These are phyloP conservation scores for Listronotus oregonensis DNA, from an alignment of 1,140 invertebrate species.

Conservation along the genomic window DNA sequence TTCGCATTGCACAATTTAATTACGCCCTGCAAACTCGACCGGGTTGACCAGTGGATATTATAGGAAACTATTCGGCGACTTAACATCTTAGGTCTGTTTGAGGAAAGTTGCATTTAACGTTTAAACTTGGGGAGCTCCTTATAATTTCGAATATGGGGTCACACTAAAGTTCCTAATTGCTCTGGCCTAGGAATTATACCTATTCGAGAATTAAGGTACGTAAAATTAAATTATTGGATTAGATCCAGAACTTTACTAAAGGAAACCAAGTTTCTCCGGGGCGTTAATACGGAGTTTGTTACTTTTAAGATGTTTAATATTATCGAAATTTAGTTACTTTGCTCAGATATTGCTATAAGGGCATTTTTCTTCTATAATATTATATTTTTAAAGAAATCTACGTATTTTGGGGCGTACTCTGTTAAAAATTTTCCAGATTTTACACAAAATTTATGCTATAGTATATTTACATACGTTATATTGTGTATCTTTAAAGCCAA, in stretches of 20 bases:
- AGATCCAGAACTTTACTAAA: not conserved
- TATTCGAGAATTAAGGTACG: constrained; percentile 35
- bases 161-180: constrained; percentile 36
- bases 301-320: no score
- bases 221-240: constrained; percentile 27
- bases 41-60: constrained; percentile 52
- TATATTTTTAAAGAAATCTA: no score
- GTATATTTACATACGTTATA: no score
- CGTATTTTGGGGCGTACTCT: no score
- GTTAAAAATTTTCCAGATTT: no score
- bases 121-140: constrained; percentile 44
- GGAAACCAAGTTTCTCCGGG: no score
- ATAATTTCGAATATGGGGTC: constrained; percentile 36
- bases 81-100: constrained; percentile 48
- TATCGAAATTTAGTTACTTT: no score
- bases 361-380: no score
- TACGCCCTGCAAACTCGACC: constrained; percentile 46
- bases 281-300: no score
- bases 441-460: no score
- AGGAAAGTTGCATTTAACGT: constrained; percentile 47
- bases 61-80: constrained; percentile 51
- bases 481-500: no score
- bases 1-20: constrained; percentile 52
- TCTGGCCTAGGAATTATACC: constrained; percentile 33
- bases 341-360: no score